phyloP scores from a whole-genome alignment of 92 coral and sea anemone genomes.

The Siderastrea radians region DNA sequence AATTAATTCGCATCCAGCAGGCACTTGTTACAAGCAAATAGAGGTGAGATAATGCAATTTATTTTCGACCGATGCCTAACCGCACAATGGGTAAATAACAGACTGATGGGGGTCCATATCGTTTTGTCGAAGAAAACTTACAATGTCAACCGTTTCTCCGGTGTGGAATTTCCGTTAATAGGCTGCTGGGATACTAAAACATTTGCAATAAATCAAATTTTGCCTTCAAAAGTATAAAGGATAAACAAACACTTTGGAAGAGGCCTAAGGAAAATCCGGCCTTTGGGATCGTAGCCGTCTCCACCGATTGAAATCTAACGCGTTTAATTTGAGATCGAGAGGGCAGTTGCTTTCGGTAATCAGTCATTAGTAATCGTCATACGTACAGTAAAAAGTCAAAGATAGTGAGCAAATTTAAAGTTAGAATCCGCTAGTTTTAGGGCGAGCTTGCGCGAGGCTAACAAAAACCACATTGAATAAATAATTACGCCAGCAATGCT shows the following conservation, averaged over 20 bases:
- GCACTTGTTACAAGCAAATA: no score
- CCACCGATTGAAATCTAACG: no score
- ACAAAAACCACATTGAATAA: constrained; percentile 21
- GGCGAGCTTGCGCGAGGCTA: neutral
- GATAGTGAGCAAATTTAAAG: neutral
- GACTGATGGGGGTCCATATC: neutral
- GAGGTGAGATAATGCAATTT: neutral
- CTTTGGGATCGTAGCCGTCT: no score
- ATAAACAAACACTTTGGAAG: no score
- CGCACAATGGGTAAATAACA: neutral
- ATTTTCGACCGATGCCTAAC: neutral
- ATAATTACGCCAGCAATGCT: neutral
- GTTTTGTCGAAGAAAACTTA: neutral
- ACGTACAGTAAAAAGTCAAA: neutral
- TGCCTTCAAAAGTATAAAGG: neutral
- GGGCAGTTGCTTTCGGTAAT: no score
- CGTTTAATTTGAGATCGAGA: no score
- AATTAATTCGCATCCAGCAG: neutral
- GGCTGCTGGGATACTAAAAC: neutral
- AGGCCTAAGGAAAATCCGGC: no score
- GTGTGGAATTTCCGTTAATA: neutral
- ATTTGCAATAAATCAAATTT: neutral
- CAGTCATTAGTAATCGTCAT: no score
- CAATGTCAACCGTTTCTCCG: neutral
- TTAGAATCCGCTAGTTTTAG: neutral